These are phyloP conservation scores for Eupithecia dodoneata DNA, from an alignment of 2,888 invertebrate genomes.

Conservation along the genomic window DNA sequence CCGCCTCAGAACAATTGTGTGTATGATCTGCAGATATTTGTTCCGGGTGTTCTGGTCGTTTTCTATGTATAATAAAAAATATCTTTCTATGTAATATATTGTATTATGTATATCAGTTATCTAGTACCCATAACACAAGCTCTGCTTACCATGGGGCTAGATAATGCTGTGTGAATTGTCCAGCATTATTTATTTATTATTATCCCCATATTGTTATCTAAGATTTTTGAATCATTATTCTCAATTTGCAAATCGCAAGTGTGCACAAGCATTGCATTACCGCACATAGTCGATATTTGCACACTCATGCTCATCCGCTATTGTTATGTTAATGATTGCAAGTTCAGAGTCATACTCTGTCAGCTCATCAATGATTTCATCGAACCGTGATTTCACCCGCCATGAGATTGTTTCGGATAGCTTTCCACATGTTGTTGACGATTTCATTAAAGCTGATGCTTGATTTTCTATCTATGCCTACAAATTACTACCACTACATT, in stretches of 20 bases:
- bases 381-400: constrained; percentile 35
- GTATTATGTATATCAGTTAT: too few species aligned
- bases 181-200: too few species aligned
- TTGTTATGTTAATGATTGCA: constrained; percentile 39
- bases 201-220: too few species aligned
- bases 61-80: too few species aligned
- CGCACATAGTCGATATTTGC: constrained; percentile 21
- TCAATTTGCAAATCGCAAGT: not conserved
- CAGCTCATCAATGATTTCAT: constrained; percentile 37
- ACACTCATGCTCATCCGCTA: constrained; percentile 26
- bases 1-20: too few species aligned
- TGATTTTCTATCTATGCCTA: not conserved
- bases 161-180: too few species aligned
- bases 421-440: constrained; percentile 21
- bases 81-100: too few species aligned
- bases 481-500: not conserved
- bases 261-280: constrained; percentile 3
- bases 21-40: too few species aligned
- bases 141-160: too few species aligned
- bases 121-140: too few species aligned
- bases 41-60: too few species aligned
- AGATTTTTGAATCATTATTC: too few species aligned
- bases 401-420: constrained; percentile 18
- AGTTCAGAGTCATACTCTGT: constrained; percentile 31
- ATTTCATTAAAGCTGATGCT: not conserved